Base-by-base conservation (phyloP, 1,140 invertebrate species). In the Episyrphus balteatus region DNA sequence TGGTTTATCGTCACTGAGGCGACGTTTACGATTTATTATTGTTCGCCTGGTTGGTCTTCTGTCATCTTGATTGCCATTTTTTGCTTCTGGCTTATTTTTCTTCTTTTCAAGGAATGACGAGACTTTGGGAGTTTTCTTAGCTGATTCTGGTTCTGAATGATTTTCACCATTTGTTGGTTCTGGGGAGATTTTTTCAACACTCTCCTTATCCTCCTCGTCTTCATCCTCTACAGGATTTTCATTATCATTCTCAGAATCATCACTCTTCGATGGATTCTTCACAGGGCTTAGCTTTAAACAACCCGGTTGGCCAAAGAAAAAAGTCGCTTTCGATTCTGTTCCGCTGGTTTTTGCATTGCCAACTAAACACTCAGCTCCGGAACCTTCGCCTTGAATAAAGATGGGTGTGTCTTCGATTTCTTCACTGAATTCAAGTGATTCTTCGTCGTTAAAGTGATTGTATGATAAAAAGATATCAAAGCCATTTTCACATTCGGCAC, bases 371-470 rank as follows among this genome's bases (percentile, higher is more conserved):
- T 83, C 79, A 45, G 72, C 76, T 2, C 86, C 86, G 47, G 74
- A 78, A 9, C 86, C 86, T 57, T 80, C 77, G 1, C 86, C 85
- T 39, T 73, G 75, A 3, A 88, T 71, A 54, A 81, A 66, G 73
- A 86, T 76, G 1, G 86, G 56, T 19, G 81, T 79, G 59, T 88
- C 85, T 65, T 84, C 82, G 46, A 88, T 83, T 17, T 72, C 73
- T 56, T 82, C 80, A 32, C 81, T 68, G 17, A 81, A 69, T n/a
- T 72, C 69, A 5, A 70, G 39, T 21, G 47, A 66, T 32, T 62
- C 53, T 10, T 56, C 57, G 32, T 53, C 45, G 13, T 43, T 50
- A n/a, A 12, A 9, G 5, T 41, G 12, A n/a, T 12, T 14, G 14
- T 18, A 15, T 3, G 10, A n/a, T 36, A 36, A 36, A 36, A 36